Evolutionary conservation across 2,113 vertebrate species (phyloP), one percentile per base, ranked within the genome.

Genomic region (Acinonyx jubatus): DNA sequence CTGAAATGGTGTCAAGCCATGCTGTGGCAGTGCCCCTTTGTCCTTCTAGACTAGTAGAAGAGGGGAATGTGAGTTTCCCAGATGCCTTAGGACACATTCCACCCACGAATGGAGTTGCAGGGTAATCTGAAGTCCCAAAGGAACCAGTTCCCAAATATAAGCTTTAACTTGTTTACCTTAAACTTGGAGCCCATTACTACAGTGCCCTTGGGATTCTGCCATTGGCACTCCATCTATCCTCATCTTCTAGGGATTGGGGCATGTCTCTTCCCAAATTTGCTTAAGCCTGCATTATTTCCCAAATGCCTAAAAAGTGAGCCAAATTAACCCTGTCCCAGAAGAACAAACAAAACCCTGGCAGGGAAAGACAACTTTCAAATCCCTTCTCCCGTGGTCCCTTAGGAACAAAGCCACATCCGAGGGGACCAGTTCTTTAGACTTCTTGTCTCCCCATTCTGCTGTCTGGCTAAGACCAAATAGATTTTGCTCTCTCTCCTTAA

Each of bases 81-180:
- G 83, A 90, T 79, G 94, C 90, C 83, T 94, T 68, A 80, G 71
- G 84, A 76, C 55, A 85, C 25, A 83, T 88, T 96, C 89, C 65
- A 88, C 69, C 82, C 84, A 74, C 74, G 82, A 95, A 84, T 88
- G 45, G 95, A 91, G 36, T 86, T 86, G 29, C 82, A 97, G 80
- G 74, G 95, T 89, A 76, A 92, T 92, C 68, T 68, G 71, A 78
- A 90, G 83, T 79, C 97, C 48, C 94, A 65, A 73, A 96, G 80
- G 96, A 96, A 84, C 27, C 36, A 45, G 92, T 96, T 97, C 92
- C 97, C 97, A 98, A 97, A 98, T 97, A 97, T 92, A 97, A 97
- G 96, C 4, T 4, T 94, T 97, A 97, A 95, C 38, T 65, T 98
- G 97, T 96, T 98, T 98, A 97, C 96, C 96, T 98, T 98, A 63